Base-by-base conservation (phyloP, 2,113 vertebrate species). In the Labrus mixtus region DNA sequence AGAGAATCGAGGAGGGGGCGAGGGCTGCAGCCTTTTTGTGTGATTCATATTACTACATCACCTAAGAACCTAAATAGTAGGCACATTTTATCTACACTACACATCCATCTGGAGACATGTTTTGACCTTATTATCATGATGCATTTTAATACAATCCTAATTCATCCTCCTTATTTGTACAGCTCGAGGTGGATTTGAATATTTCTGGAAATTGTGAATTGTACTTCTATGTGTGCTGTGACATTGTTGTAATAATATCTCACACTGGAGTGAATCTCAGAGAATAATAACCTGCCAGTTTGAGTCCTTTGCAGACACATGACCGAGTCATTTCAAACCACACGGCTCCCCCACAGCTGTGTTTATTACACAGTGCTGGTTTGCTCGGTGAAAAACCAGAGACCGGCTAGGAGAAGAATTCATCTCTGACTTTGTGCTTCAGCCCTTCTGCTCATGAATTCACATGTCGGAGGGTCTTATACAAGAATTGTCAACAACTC, bases 321-420 rank as follows among this genome's bases (percentile, higher is more conserved):
- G 68, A 62, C 56, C 11, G n/a, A 79, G 54, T 43, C 39, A 63
- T 79, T 71, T 78, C n/a, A 25, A 81, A 82, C 81, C 83, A 56
- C 83, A 76, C 23, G 33, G 46, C 68, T 60, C 73, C 79, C 79
- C 86, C 68, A 43, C 89, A 87, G 80, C 78, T 76, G 76, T 72
- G 79, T 67, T 75, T 61, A 80, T 61, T 56, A 62, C 65, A 73
- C 76, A 37, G 72, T 78, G 82, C 70, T 65, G 80, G 58, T 63
- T 76, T 67, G 3, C 54, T 62, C 61, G 33, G 76, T n/a, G n/a
- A n/a, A n/a, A n/a, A 69, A 80, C 72, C 54, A 1, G 63, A 81
- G 46, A 66, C 67, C 46, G 69, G 74, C 60, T 64, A 19, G 79
- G 77, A 83, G 81, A 68, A 84, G 51, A 87, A 77, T 48, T 59